Evolutionary conservation across 1,140 invertebrate species (phyloP), one percentile per base, ranked within the genome.

Genomic region (Cotesia typhae): DNA sequence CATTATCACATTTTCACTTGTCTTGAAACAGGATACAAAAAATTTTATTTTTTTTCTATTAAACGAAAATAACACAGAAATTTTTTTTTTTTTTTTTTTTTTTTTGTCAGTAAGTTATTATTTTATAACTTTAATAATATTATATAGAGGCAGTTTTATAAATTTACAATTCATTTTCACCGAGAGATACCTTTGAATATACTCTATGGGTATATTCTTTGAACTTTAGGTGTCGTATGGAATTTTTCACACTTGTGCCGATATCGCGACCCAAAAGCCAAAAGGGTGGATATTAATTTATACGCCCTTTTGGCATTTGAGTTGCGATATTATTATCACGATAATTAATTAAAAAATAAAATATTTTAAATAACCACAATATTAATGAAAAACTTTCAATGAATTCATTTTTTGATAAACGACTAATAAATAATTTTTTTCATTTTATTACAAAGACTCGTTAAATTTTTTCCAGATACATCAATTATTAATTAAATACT

Each of bases 1-100:
- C 74, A 75, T 71, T 75, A 75, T 75, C 74, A 75, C 74, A 75
- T 71, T 75, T 73, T 65, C 71, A 69, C 70, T 73, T 60, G 59
- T 70, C 67, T 67, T 59, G 70, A 71, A 47, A 66, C 70, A 60
- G 69, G 69, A 73, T 73, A 75, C 52, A 70, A 66, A 70, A 72
- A 41, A 47, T 47, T 47, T 47, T 47, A 28, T 28, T 47, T 55
- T 66, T 66, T 66, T 53, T 55, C 52, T 64, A 71, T 38, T 37
- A 66, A 52, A 28, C 57, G 53, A 47, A 47, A 55, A 71, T 71
- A 65, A 20, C 51, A 51, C 63, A 71, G 52, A 66, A 37, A 36
- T n/a, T n/a, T n/a, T n/a, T 14, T 14, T 14, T 14, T 38, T 66
- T 38, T 41, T 37, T n/a, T 5, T 41, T 55, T 67, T 59, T 55